Evolutionary conservation across 2,888 invertebrate genomes (phyloP).

Genomic region (Achlya flavicornis): DNA sequence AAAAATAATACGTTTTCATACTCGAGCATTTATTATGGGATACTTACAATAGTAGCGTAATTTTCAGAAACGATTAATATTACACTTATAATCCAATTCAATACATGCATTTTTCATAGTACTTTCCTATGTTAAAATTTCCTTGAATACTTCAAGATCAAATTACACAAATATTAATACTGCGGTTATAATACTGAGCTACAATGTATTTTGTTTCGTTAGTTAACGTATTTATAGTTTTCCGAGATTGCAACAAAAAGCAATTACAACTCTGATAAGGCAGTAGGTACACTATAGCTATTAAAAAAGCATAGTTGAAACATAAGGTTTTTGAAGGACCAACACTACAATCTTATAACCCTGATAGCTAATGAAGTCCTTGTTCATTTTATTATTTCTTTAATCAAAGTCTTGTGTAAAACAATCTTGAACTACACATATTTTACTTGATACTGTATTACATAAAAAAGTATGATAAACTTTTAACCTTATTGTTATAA

Average conservation of each 20-base stretch:
- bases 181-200: constrained; percentile 25
- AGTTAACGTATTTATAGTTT: neutral
- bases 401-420: too few species aligned
- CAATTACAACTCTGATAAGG: neutral
- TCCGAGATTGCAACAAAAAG: neutral
- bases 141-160: constrained; percentile 13
- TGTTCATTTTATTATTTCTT: too few species aligned
- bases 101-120: neutral
- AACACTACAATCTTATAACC: neutral
- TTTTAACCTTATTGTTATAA: constrained; percentile 6
- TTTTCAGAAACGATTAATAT: constrained; percentile 16
- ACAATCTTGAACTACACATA: too few species aligned
- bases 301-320: neutral
- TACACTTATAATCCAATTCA: neutral
- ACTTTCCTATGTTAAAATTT: constrained; percentile 21
- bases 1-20: neutral
- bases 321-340: neutral
- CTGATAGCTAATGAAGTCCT: too few species aligned
- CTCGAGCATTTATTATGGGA: neutral
- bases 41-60: constrained; percentile 21
- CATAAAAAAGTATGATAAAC: constrained; percentile 14
- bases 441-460: neutral
- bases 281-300: neutral
- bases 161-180: constrained; percentile 25
- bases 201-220: neutral